Evolutionary conservation across 2,113 vertebrate species (phyloP).

Genomic region (Agelaius tricolor): DNA sequence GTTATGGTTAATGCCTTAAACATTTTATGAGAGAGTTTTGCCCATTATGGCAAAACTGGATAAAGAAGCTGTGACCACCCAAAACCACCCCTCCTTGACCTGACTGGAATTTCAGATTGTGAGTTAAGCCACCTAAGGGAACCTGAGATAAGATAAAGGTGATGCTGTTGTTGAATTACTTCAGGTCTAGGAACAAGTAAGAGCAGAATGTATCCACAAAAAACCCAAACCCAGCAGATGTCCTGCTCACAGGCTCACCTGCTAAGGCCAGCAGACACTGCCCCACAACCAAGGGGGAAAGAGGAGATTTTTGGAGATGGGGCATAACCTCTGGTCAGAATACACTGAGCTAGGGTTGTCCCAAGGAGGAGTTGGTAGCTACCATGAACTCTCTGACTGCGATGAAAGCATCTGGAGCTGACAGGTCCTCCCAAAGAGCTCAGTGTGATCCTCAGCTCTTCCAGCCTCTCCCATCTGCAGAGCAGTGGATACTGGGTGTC

Average conservation of each 20-base stretch:
- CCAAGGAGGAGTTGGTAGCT: neutral
- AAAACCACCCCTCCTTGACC: neutral
- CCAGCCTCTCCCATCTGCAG: neutral
- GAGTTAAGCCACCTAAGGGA: neutral
- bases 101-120: neutral
- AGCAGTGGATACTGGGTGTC: neutral
- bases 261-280: neutral
- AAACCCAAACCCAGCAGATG: neutral
- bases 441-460: neutral
- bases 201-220: neutral
- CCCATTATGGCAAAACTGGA: neutral
- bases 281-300: fast-evolving
- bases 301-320: neutral
- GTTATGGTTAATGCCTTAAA: neutral
- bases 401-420: neutral
- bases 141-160: neutral
- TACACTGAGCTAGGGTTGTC: neutral
- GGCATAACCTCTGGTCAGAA: neutral
- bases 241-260: neutral
- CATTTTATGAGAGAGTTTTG: neutral
- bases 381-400: too few species aligned
- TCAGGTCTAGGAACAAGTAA: neutral
- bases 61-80: neutral
- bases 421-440: neutral
- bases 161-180: neutral